phyloP scores from a whole-genome alignment of 2,113 vertebrate genomes.

The Daubentonia madagascariensis region DNA sequence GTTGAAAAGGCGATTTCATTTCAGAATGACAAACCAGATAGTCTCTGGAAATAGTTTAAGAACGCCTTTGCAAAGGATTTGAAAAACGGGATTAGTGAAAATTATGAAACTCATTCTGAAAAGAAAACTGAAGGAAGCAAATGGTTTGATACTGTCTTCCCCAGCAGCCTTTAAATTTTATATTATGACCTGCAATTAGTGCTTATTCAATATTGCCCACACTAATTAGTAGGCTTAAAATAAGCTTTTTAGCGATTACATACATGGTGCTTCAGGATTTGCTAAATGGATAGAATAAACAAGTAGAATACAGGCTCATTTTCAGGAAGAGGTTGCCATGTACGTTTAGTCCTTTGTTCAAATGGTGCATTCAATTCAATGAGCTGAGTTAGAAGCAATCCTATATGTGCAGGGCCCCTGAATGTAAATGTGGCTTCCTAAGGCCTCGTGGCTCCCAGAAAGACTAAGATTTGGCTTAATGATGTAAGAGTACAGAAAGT shows the following conservation, averaged over 20 bases:
- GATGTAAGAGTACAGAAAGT: not conserved
- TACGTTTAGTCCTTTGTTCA: not conserved
- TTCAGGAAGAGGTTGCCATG: not conserved
- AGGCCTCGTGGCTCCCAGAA: not conserved
- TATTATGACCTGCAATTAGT: not conserved
- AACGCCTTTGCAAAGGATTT: conserved; percentile 17
- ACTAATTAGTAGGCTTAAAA: not conserved
- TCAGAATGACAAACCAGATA: not conserved
- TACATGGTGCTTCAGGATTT: not conserved
- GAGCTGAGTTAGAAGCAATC: not conserved
- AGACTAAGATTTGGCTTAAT: not conserved
- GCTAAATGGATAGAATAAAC: not conserved
- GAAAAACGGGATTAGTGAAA: conserved; percentile 13
- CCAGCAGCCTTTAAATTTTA: not conserved
- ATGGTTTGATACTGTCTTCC: not conserved
- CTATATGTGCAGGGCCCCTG: not conserved
- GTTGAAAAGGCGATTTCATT: conserved; percentile 42
- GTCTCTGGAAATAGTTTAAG: conserved; percentile 13
- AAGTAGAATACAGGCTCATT: not conserved
- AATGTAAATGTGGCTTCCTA: not conserved
- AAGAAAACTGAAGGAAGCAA: not conserved
- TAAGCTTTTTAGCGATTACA: not conserved
- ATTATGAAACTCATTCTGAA: not conserved
- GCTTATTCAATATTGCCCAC: not conserved
- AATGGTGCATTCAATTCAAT: not conserved